Conservation (phyloP, 2,797 vertebrate species). For the Sarcoramphus papa region DNA sequence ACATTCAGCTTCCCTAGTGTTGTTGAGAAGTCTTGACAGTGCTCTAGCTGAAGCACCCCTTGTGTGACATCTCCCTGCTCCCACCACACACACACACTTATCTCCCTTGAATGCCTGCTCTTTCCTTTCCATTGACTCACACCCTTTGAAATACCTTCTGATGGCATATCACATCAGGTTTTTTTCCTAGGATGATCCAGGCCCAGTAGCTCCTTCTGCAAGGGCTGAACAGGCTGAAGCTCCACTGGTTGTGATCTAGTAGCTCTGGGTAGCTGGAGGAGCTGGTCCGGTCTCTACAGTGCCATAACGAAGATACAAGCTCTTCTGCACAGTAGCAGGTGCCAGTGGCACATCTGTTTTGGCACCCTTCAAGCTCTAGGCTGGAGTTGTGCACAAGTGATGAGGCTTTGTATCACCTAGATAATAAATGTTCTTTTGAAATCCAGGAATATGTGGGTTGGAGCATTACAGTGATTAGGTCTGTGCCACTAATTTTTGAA, state of each 20-base stretch:
- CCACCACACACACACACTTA: rapidly evolving
- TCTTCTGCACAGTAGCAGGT: neutral
- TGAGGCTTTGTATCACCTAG: neutral
- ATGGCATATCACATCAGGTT: neutral
- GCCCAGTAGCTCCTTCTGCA: neutral
- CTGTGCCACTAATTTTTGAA: neutral
- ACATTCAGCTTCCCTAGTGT: neutral
- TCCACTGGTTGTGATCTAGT: neutral
- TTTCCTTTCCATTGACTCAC: neutral
- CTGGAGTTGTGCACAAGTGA: neutral
- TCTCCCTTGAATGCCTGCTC: neutral
- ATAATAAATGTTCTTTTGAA: neutral
- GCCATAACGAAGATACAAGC: neutral
- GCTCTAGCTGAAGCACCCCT: neutral
- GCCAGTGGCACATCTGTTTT: neutral
- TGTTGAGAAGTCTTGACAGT: neutral
- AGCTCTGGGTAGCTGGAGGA: neutral
- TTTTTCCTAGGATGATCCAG: neutral
- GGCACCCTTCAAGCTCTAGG: neutral
- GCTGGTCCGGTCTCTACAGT: neutral
- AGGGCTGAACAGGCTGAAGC: neutral
- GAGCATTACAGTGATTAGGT: neutral
- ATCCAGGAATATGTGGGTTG: neutral
- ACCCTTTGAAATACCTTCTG: neutral
- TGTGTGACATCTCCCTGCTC: neutral